Conservation (phyloP, 2,797 vertebrate genomes). For the Mallotus villosus region DNA sequence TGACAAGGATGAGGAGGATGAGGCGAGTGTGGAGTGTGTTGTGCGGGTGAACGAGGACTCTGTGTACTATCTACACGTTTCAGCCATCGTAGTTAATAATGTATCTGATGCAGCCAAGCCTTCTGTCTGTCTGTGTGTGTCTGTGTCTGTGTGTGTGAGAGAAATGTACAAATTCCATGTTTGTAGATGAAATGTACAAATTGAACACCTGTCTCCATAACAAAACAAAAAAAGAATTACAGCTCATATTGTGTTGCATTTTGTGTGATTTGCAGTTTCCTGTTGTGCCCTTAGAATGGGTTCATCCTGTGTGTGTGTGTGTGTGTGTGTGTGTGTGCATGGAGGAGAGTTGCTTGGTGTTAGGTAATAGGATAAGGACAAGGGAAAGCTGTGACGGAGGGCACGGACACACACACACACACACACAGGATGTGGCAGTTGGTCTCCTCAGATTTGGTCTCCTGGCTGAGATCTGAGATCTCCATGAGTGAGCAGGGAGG, state of each 20-base stretch:
- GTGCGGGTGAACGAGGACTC: constrained; percentile 13
- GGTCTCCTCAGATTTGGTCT: neutral
- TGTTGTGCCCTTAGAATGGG: constrained; percentile 5
- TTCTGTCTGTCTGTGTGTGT: constrained; percentile 12
- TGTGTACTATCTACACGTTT: neutral
- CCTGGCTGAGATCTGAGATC: too few species aligned
- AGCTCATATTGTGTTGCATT: too few species aligned
- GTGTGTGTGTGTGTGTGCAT: neutral
- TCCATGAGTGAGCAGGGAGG: neutral
- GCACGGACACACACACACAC: neutral
- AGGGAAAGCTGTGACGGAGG: neutral
- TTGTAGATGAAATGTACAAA: too few species aligned
- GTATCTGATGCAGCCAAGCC: neutral
- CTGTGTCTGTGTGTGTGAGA: constrained; percentile 9
- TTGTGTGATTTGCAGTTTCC: too few species aligned
- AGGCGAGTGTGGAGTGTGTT: constrained; percentile 46
- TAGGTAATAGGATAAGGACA: neutral
- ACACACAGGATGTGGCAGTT: neutral
- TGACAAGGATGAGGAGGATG: constrained; percentile 30
- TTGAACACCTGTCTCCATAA: too few species aligned
- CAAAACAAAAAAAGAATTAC: too few species aligned
- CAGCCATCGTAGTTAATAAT: constrained; percentile 2
- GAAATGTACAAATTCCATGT: neutral
- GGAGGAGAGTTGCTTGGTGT: neutral
- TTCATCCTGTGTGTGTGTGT: constrained; percentile 9